Conservation (phyloP, 2,113 vertebrate species). For the Perca flavescens region DNA sequence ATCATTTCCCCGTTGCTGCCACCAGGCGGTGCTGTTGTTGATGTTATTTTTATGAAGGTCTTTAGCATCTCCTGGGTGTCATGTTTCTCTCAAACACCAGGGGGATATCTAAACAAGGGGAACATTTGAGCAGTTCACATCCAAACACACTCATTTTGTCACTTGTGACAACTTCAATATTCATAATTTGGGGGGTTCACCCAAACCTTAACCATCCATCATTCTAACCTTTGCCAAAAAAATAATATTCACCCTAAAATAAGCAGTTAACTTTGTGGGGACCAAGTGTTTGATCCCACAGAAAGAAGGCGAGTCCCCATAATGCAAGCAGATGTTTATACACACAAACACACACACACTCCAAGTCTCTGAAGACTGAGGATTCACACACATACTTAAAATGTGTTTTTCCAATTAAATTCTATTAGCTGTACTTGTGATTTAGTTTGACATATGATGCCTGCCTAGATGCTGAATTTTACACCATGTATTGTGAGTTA, state of each 20-base stretch:
- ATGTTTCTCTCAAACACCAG: background rate
- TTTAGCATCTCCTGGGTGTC: background rate
- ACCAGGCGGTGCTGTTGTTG: background rate
- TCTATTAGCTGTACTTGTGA: too few species aligned
- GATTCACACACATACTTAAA: too few species aligned
- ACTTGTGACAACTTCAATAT: background rate
- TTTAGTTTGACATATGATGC: too few species aligned
- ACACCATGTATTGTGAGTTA: too few species aligned
- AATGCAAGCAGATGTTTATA: constrained; percentile 5
- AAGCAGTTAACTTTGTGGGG: background rate
- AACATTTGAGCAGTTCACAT: background rate
- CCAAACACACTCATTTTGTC: too few species aligned
- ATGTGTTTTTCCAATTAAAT: too few species aligned
- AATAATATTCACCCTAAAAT: background rate
- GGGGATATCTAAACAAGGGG: background rate
- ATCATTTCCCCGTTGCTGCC: background rate
- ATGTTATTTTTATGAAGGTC: background rate
- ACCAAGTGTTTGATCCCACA: background rate
- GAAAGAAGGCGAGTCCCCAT: constrained; percentile 9
- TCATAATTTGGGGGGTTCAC: background rate
- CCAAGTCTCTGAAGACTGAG: too few species aligned
- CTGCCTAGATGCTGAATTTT: too few species aligned
- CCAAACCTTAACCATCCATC: background rate
- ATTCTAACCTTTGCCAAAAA: background rate
- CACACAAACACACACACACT: background rate